Evolutionary conservation across 2,113 vertebrate species (phyloP), one percentile per base, ranked within the genome.

Genomic region (Poeciliopsis turrubarensis): DNA sequence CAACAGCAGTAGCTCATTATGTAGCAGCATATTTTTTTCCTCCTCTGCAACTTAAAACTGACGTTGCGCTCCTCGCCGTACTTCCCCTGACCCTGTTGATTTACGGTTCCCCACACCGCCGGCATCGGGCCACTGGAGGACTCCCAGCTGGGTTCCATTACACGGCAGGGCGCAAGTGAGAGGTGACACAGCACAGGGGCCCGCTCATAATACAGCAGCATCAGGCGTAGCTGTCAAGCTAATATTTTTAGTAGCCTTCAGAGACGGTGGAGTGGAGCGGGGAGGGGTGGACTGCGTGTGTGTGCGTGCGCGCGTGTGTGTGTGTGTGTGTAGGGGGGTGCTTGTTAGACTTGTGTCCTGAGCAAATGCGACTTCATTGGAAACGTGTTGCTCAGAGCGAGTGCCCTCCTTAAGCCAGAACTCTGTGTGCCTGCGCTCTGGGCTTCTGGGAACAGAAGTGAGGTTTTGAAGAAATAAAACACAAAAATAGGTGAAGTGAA

Each of bases 1-100:
- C 89, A 92, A 89, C 87, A 71, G 87, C 73, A 78, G 80, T 75
- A 93, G 92, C 92, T 93, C 89, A 87, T 93, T 88, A 63, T 93
- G 87, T 91, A 89, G 91, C 81, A 13, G 80, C 77, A 73, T 87
- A 91, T 86, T 84, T 81, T 68, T 88, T 73, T 83, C 75, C 81
- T 79, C 83, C 86, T 79, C 64, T 79, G 77, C 71, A 76, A 73
- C 73, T 27, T 84, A 62, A 87, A 82, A 65, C 39, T 22, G 27
- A 70, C 39, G 37, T n/a, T 61, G 68, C 65, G 13, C 57, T 64
- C 72, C 39, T 64, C 74, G 54, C 86, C 90, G 87, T 81, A 90
- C 91, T 87, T 88, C 89, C 88, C 75, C 77, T 67, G 77, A 87
- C 90, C 51, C 89, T 92, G 92, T 90, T 93, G 91, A 92, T 92